These are phyloP conservation scores for Catocala fraxini DNA, from an alignment of 2,888 invertebrate species.

Conservation along the genomic window DNA sequence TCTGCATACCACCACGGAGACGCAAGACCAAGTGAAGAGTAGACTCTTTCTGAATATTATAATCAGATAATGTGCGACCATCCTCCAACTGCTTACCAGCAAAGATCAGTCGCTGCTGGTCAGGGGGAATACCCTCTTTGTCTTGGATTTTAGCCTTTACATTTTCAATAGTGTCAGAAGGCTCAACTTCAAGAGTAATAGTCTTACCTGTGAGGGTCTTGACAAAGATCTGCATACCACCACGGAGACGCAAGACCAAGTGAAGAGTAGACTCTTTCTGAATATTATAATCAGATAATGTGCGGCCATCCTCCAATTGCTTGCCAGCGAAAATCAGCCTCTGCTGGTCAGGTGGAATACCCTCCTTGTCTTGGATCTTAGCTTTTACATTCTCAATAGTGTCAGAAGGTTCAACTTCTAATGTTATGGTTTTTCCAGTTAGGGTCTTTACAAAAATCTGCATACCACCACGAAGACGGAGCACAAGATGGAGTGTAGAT, in stretches of 20 bases:
- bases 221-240: conserved; percentile 78
- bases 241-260: conserved; percentile 67
- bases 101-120: conserved; percentile 72
- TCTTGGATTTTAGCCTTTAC: conserved; percentile 75
- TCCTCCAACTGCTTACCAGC: conserved; percentile 76
- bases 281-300: conserved; percentile 71
- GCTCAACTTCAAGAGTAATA: conserved; percentile 69
- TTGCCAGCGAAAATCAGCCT: conserved; percentile 72
- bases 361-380: conserved; percentile 77
- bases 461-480: conserved; percentile 75
- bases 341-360: conserved; percentile 76
- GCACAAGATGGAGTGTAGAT: conserved; percentile 66
- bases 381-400: conserved; percentile 79
- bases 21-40: conserved; percentile 73
- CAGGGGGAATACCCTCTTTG: conserved; percentile 74
- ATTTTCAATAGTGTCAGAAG: conserved; percentile 74
- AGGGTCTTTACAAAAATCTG: conserved; percentile 75
- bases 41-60: conserved; percentile 78
- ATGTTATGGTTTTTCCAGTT: conserved; percentile 71
- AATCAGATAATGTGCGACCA: conserved; percentile 74
- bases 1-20: conserved; percentile 75
- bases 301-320: conserved; percentile 71
- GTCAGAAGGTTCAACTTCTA: conserved; percentile 73
- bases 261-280: conserved; percentile 73
- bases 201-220: conserved; percentile 73